A percentile compares a stretch with the other conserved stretches of the same genome.
Evolutionary conservation across 2,797 vertebrate species (phyloP).

Genomic region (Champsocephalus esox): DNA sequence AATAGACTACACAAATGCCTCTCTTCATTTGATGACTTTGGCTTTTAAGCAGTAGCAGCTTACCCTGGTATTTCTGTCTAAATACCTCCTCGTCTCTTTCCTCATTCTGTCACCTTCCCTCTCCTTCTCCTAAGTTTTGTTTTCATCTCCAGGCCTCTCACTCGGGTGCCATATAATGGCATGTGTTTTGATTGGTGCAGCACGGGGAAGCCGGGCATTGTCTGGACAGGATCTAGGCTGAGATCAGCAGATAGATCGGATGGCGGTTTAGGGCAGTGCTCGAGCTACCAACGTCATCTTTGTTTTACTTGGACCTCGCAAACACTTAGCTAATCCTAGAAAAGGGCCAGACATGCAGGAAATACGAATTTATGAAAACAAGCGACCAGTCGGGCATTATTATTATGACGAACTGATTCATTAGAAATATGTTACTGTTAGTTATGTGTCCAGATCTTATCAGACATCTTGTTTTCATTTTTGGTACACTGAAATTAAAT

Average conservation of each 20-base stretch:
- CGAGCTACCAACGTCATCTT: slow-evolving; percentile 71
- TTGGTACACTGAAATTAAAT: slow-evolving; percentile 33
- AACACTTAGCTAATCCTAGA: slow-evolving; percentile 77
- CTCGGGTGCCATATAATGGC: slow-evolving; percentile 65
- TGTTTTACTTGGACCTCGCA: slow-evolving; percentile 84
- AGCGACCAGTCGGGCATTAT: slow-evolving; percentile 60
- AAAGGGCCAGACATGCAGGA: slow-evolving; percentile 79
- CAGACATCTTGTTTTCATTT: slow-evolving; percentile 51
- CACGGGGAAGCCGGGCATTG: slow-evolving; percentile 80
- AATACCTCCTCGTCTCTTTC: slow-evolving; percentile 23
- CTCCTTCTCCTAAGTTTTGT: slow-evolving; percentile 53
- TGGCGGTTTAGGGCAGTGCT: slow-evolving; percentile 70
- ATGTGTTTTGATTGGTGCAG: slow-evolving; percentile 80
- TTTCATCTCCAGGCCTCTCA: slow-evolving; percentile 46
- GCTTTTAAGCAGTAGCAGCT: slow-evolving; percentile 36
- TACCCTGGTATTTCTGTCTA: slow-evolving; percentile 30
- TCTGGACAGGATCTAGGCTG: slow-evolving; percentile 87
- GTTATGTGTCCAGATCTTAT: slow-evolving; percentile 67
- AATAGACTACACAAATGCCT: slow-evolving; percentile 57
- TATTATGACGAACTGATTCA: slow-evolving; percentile 67
- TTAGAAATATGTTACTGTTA: slow-evolving; percentile 68
- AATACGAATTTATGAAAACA: slow-evolving; percentile 79
- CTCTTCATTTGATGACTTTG: slow-evolving; percentile 56
- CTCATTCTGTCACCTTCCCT: slow-evolving; percentile 59
- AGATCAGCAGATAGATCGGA: slow-evolving; percentile 80